Conservation (phyloP, 2,113 vertebrate species). For the Lynx canadensis region DNA sequence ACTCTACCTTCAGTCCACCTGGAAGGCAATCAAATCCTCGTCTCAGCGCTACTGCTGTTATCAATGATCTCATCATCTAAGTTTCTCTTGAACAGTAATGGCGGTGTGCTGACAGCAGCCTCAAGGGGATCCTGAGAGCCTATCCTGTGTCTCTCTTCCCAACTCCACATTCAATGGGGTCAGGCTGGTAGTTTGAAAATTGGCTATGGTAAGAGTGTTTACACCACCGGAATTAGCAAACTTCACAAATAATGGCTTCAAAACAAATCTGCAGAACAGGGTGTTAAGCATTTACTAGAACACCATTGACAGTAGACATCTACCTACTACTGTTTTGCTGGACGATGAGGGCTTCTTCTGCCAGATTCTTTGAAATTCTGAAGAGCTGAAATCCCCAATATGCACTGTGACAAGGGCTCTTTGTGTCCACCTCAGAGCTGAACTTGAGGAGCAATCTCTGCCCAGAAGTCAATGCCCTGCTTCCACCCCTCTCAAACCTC, state of each 20-base stretch:
- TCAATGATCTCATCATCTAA: background rate
- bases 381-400: background rate
- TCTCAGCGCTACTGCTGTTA: background rate
- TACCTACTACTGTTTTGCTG: background rate
- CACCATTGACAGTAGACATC: background rate
- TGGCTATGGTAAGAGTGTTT: background rate
- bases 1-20: background rate
- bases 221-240: background rate
- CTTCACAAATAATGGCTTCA: background rate
- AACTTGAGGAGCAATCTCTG: background rate
- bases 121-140: background rate
- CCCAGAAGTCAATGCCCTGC: background rate
- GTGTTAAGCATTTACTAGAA: background rate
- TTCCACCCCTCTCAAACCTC: background rate
- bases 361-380: background rate
- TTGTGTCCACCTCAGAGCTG: background rate
- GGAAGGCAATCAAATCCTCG: background rate
- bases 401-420: background rate
- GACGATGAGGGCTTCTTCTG: background rate
- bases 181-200: background rate
- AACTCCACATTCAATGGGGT: background rate
- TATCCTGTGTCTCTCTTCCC: background rate
- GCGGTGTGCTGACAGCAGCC: background rate
- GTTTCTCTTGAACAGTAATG: background rate
- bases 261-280: background rate